A percentile compares a stretch with the other conserved stretches of the same genome.
Evolutionary conservation across 2,797 vertebrate genomes (phyloP).

Genomic region (Semotilus atromaculatus): DNA sequence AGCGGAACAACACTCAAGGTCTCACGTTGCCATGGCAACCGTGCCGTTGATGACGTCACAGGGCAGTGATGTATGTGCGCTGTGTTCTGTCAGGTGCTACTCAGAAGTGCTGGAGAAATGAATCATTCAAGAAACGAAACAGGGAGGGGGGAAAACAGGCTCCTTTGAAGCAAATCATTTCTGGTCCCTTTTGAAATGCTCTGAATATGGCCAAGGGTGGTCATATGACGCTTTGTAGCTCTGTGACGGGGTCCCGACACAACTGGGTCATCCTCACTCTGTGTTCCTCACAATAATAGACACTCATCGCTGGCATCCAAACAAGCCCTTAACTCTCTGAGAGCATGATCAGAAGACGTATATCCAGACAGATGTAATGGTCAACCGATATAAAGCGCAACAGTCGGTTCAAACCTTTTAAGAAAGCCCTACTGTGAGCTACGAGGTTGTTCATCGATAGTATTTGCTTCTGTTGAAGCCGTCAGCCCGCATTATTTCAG

Average conservation of each 20-base stretch:
- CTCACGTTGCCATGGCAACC: constrained; percentile 69
- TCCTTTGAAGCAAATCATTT: constrained; percentile 43
- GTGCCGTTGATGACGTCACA: constrained; percentile 50
- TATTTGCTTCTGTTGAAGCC: too few species aligned
- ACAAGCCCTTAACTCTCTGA: not conserved
- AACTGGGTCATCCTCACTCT: constrained; percentile 54
- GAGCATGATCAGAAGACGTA: not conserved
- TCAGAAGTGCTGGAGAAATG: constrained; percentile 40
- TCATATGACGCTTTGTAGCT: constrained; percentile 50
- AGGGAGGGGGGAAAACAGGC: not conserved
- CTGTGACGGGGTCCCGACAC: constrained; percentile 51
- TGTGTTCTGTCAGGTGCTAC: constrained; percentile 49
- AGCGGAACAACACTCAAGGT: constrained; percentile 54
- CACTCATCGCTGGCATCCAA: constrained; percentile 18
- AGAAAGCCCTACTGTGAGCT: not conserved
- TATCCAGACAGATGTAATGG: not conserved
- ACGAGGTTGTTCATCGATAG: not conserved
- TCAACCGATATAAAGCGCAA: not conserved
- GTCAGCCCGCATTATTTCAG: too few species aligned
- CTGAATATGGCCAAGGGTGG: constrained; percentile 44
- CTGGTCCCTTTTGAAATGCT: constrained; percentile 39
- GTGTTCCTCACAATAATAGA: constrained; percentile 34
- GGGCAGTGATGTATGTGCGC: constrained; percentile 43
- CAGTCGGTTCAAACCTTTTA: not conserved
- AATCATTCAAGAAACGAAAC: constrained; percentile 54